Conservation (phyloP, 2,888 invertebrate genomes). For the Lydus trimaculatus region DNA sequence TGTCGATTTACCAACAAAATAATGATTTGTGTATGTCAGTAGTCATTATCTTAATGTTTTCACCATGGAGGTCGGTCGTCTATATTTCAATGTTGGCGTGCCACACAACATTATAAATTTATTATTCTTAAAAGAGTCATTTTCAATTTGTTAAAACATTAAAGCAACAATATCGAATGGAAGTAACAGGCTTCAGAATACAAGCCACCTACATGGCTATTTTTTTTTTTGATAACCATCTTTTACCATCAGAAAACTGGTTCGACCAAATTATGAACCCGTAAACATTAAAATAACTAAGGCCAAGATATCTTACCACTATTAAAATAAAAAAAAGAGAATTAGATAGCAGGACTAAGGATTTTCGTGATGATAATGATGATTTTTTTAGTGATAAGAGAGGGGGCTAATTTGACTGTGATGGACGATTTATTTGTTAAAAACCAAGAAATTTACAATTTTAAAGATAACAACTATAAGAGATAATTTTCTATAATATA, state of each 20-base stretch:
- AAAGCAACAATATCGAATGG: constrained; percentile 44
- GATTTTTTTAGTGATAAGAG: constrained; percentile 39
- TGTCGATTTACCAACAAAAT: not conserved
- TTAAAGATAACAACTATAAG: not conserved
- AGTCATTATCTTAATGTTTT: not conserved
- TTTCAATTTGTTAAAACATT: constrained; percentile 54
- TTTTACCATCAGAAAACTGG: constrained; percentile 48
- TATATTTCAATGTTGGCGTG: not conserved
- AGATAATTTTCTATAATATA: not conserved
- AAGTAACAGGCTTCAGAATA: constrained; percentile 48
- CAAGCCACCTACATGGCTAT: constrained; percentile 55
- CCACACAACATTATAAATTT: constrained; percentile 19
- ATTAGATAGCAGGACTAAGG: not conserved
- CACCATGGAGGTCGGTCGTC: not conserved
- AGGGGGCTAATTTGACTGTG: constrained; percentile 33
- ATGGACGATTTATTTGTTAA: constrained; percentile 26
- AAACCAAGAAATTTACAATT: constrained; percentile 19
- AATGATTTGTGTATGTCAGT: not conserved
- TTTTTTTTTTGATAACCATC: constrained; percentile 45
- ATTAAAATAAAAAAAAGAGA: not conserved
- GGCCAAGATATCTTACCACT: constrained; percentile 25
- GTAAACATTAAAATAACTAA: constrained; percentile 56
- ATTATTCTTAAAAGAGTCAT: constrained; percentile 41
- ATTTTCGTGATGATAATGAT: constrained; percentile 31
- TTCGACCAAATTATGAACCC: constrained; percentile 54